Evolutionary conservation across 2,797 vertebrate genomes (phyloP).

Genomic region (Poecile montanus): DNA sequence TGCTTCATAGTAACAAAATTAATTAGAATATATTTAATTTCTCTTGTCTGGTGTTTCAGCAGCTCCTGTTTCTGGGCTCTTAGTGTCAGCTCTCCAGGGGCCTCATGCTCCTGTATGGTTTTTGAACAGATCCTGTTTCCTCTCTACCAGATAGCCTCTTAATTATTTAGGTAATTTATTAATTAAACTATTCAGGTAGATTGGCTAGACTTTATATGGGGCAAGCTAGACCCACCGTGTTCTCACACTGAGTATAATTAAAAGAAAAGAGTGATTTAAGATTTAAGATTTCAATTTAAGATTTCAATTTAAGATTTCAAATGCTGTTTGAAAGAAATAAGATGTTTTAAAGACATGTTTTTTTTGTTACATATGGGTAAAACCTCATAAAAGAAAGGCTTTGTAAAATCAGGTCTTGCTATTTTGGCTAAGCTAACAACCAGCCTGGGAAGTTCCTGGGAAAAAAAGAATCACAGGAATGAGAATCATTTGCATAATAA

Average conservation of each 20-base stretch:
- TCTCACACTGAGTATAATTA: neutral
- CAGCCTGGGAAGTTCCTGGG: no score
- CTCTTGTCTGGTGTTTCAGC: neutral
- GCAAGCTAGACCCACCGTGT: fast-evolving
- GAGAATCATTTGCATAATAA: no score
- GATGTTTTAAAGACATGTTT: neutral
- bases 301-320: no score
- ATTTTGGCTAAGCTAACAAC: no score
- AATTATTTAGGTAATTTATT: neutral
- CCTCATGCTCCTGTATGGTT: fast-evolving
- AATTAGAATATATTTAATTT: fast-evolving
- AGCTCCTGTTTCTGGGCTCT: neutral
- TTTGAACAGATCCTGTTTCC: neutral
- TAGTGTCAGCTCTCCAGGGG: neutral
- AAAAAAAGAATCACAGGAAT: no score
- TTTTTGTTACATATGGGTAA: neutral
- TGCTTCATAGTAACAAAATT: neutral
- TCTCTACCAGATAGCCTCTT: neutral
- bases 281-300: neutral
- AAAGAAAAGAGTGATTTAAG: neutral
- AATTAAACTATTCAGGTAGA: neutral
- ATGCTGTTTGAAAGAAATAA: neutral
- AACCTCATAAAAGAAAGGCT: no score
- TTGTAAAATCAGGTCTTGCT: no score
- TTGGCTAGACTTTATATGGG: no score